Conservation (phyloP, 2,797 vertebrate genomes). For the Molossus molossus region DNA sequence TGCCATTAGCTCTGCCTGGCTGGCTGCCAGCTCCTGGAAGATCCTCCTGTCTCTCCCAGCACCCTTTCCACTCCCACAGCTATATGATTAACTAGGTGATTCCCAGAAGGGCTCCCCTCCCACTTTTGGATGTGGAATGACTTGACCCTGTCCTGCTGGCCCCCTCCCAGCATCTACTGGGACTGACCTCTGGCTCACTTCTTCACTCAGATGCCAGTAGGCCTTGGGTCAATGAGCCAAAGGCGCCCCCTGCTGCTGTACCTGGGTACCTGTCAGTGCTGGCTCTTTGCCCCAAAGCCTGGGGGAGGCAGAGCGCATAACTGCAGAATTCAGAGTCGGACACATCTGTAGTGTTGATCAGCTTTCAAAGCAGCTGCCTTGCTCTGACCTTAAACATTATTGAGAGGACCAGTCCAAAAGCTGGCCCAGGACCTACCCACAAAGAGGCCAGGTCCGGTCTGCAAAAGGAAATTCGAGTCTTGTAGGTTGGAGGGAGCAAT, state of each 20-base stretch:
- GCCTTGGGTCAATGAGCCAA: not conserved
- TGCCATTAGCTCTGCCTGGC: not conserved
- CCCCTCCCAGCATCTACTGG: not conserved
- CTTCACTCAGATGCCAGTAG: not conserved
- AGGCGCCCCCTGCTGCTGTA: conserved; percentile 56
- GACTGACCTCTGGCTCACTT: conserved; percentile 40
- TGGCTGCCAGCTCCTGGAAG: not conserved
- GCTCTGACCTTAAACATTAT: not conserved
- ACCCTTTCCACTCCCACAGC: not conserved
- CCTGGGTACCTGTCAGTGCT: not conserved
- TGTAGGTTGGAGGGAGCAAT: not conserved
- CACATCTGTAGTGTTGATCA: too few relatives aligned
- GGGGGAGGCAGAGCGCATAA: fast-evolving
- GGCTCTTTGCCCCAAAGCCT: not conserved
- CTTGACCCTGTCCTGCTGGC: not conserved
- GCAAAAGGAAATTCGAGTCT: not conserved
- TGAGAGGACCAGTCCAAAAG: not conserved
- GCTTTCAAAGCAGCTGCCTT: not conserved
- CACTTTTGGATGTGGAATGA: not conserved
- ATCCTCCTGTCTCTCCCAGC: not conserved
- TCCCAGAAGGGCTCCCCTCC: not conserved
- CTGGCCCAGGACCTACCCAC: not conserved
- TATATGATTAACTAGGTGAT: conserved; percentile 64
- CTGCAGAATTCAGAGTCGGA: not conserved
- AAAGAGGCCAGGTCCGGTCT: not conserved